A percentile compares a stretch with the other conserved stretches of the same genome.
Conservation (phyloP, 2,113 vertebrate species). For the Oncorhynchus gorbuscha region DNA sequence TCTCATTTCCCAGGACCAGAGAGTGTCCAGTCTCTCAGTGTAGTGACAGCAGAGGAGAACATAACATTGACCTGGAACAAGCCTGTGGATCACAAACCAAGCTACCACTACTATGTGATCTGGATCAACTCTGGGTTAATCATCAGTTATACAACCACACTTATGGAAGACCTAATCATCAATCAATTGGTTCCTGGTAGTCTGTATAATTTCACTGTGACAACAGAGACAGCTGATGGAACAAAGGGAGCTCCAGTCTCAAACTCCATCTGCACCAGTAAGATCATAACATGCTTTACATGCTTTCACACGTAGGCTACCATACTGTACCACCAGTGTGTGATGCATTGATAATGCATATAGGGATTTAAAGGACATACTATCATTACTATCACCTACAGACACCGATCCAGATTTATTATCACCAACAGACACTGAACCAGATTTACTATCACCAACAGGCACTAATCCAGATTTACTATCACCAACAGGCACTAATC, state of each 20-base stretch:
- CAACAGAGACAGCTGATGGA: constrained; percentile 50
- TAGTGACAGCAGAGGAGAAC: fast-evolving
- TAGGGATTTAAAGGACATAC: too few species aligned
- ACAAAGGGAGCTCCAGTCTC: constrained; percentile 1
- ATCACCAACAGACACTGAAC: too few species aligned
- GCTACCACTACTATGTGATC: constrained; percentile 49
- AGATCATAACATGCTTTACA: not conserved
- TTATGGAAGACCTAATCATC: fast-evolving
- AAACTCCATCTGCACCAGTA: constrained; percentile 70
- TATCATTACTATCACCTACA: too few species aligned
- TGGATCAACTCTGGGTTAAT: not conserved
- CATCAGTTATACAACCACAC: fast-evolving
- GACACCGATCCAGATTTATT: too few species aligned
- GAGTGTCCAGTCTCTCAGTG: constrained; percentile 10
- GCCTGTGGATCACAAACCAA: constrained; percentile 27
- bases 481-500: too few species aligned
- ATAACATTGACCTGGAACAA: constrained; percentile 58
- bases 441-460: too few species aligned
- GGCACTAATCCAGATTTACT: too few species aligned
- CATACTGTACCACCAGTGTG: too few species aligned
- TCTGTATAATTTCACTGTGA: constrained; percentile 60
- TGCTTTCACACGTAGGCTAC: too few species aligned
- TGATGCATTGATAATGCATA: too few species aligned
- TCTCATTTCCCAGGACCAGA: constrained; percentile 47
- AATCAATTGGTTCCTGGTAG: constrained; percentile 60